These are phyloP conservation scores for Mastomys coucha DNA, from an alignment of 2,113 vertebrate species.

Conservation along the genomic window DNA sequence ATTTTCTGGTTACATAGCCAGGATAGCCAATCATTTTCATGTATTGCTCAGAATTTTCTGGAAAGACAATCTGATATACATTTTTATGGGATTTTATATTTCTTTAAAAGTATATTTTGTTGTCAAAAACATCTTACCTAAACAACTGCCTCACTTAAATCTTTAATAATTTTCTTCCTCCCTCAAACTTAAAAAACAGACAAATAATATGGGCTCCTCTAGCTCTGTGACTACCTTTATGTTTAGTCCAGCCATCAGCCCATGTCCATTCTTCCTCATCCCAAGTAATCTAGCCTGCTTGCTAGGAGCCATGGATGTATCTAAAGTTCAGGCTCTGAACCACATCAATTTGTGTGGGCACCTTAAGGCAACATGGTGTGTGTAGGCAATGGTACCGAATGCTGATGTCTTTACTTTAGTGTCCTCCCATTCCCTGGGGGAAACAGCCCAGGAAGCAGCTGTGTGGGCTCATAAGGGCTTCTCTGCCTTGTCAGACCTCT, in stretches of 20 bases:
- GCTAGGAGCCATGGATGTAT: background rate
- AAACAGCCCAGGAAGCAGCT: constrained; percentile 50
- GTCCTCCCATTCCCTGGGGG: background rate
- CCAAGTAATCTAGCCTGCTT: background rate
- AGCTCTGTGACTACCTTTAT: background rate
- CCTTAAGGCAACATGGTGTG: background rate
- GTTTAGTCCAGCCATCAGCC: background rate
- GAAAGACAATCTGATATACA: constrained; percentile 3
- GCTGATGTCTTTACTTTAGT: constrained; percentile 10
- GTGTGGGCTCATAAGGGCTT: constrained; percentile 40
- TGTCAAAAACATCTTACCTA: constrained; percentile 1
- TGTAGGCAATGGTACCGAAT: constrained; percentile 28
- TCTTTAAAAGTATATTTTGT: constrained; percentile 10
- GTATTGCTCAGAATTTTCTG: background rate
- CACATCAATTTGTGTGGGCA: background rate
- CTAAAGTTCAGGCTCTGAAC: background rate
- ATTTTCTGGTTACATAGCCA: background rate
- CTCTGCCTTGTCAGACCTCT: constrained; percentile 23
- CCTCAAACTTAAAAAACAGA: background rate
- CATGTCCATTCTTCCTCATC: background rate
- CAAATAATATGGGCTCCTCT: background rate
- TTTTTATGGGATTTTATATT: background rate
- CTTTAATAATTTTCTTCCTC: background rate
- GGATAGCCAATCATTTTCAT: background rate
- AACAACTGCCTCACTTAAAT: background rate